Conservation (phyloP, 2,113 vertebrate species). For the Seriola aureovittata region DNA sequence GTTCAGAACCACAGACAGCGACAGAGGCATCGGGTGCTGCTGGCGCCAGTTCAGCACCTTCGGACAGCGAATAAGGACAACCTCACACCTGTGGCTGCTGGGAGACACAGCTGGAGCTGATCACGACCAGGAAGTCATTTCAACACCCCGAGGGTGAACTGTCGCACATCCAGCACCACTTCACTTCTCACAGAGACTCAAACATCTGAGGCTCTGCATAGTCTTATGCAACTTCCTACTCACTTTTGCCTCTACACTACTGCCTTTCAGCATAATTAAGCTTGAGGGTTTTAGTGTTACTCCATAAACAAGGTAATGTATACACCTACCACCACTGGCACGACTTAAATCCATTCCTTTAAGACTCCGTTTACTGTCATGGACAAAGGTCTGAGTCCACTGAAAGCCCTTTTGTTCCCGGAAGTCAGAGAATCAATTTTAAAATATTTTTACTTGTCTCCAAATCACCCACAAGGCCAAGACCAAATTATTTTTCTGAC, state of each 20-base stretch:
- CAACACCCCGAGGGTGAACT: slow-evolving; percentile 7
- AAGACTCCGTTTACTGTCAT: not conserved
- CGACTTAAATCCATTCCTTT: not conserved
- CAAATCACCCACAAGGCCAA: not conserved
- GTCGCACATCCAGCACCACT: not conserved
- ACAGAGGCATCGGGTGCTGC: not conserved
- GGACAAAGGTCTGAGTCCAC: not conserved
- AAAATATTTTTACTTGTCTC: not conserved
- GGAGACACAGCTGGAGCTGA: slow-evolving; percentile 25
- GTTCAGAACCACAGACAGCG: slow-evolving; percentile 19
- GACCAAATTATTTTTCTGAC: not conserved
- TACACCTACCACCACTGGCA: not conserved
- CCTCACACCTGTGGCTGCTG: slow-evolving; percentile 37
- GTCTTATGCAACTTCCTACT: not conserved
- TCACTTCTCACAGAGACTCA: not conserved
- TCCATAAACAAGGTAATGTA: not conserved
- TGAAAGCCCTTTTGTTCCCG: not conserved
- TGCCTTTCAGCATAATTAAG: not conserved
- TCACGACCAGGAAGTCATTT: slow-evolving; percentile 6
- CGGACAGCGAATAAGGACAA: slow-evolving; percentile 9
- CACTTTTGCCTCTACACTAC: not conserved
- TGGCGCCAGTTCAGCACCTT: slow-evolving; percentile 27
- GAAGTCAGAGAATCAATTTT: not conserved
- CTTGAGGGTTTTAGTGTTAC: not conserved
- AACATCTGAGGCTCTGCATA: not conserved